These are phyloP conservation scores for Botia almorhae DNA, from an alignment of 2,797 vertebrate species.

Conservation along the genomic window DNA sequence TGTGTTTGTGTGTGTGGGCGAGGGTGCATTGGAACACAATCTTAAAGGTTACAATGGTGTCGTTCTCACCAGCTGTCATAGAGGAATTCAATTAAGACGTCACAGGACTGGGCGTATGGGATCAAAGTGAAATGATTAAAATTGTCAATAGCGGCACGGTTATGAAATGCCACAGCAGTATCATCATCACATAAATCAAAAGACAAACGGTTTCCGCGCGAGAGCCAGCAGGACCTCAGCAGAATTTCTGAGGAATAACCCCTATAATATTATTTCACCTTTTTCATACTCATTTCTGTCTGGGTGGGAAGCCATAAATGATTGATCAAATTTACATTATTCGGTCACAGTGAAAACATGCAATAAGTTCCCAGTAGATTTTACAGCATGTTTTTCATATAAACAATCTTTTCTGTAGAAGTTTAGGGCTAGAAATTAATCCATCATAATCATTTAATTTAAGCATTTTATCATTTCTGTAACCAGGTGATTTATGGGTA, in stretches of 20 bases:
- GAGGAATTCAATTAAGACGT: conserved; percentile 48
- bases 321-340: background rate
- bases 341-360: background rate
- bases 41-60: conserved; percentile 1
- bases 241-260: conserved; percentile 26
- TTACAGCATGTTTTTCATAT: background rate
- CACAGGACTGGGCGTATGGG: background rate
- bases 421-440: background rate
- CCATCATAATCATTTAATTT: background rate
- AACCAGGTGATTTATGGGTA: background rate
- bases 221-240: conserved; percentile 11
- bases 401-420: background rate
- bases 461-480: background rate
- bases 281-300: background rate
- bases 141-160: conserved; percentile 32
- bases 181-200: conserved; percentile 32
- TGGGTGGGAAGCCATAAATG: background rate
- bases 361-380: conserved; percentile 1
- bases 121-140: conserved; percentile 37
- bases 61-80: conserved; percentile 34
- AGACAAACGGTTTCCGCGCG: conserved; percentile 40
- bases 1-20: background rate
- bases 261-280: conserved; percentile 39
- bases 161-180: conserved; percentile 39
- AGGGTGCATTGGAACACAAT: background rate